A percentile compares a stretch with the other conserved stretches of the same genome.
Evolutionary conservation across 2,113 vertebrate genomes (phyloP).

Genomic region (Phodopus roborovskii): DNA sequence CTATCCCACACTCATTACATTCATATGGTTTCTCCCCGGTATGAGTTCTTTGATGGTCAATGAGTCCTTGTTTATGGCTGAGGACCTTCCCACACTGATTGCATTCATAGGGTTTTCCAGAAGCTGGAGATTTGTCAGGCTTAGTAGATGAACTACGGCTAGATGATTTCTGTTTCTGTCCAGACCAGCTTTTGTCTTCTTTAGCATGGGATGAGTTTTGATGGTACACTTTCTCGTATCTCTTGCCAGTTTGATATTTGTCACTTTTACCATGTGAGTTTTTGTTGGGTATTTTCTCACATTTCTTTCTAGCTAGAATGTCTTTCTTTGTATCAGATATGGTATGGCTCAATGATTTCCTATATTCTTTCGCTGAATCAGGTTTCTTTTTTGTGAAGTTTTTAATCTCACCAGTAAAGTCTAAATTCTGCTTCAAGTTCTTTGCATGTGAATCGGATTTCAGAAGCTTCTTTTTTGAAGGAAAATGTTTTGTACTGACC

Average conservation of each 20-base stretch:
- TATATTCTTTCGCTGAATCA: slow-evolving; percentile 67
- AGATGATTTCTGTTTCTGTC: slow-evolving; percentile 70
- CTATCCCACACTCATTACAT: slow-evolving; percentile 83
- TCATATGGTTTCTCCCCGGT: slow-evolving; percentile 81
- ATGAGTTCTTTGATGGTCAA: slow-evolving; percentile 78
- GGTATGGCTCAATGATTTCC: slow-evolving; percentile 67
- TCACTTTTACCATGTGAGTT: slow-evolving; percentile 65
- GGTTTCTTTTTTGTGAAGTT: slow-evolving; percentile 68
- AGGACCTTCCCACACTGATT: slow-evolving; percentile 79
- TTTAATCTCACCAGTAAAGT: slow-evolving; percentile 53
- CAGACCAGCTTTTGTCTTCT: slow-evolving; percentile 64
- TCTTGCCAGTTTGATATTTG: slow-evolving; percentile 70
- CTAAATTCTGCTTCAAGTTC: slow-evolving; percentile 67
- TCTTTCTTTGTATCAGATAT: slow-evolving; percentile 70
- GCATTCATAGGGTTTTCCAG: slow-evolving; percentile 74
- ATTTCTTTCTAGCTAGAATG: slow-evolving; percentile 76
- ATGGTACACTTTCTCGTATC: slow-evolving; percentile 68
- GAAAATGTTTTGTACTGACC: slow-evolving; percentile 36
- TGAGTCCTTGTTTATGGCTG: slow-evolving; percentile 80
- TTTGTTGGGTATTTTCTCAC: slow-evolving; percentile 69
- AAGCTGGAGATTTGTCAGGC: slow-evolving; percentile 50
- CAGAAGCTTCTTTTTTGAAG: slow-evolving; percentile 57
- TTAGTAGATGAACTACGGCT: slow-evolving; percentile 55
- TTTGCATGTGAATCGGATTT: slow-evolving; percentile 60
- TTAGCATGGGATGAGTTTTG: slow-evolving; percentile 49